Evolutionary conservation across 2,888 invertebrate species (phyloP).

Genomic region (Apodemia duryi): DNA sequence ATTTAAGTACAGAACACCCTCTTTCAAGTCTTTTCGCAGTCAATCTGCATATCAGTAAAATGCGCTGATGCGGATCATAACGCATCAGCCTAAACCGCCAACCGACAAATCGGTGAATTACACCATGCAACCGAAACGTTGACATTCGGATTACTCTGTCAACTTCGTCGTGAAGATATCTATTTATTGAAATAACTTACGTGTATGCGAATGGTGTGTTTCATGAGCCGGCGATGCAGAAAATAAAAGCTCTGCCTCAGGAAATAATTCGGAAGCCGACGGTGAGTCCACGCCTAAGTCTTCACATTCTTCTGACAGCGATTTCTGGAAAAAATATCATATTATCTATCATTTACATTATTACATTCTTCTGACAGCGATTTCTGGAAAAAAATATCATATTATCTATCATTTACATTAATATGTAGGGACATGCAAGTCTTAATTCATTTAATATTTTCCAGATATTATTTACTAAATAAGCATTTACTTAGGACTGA

Average conservation of each 20-base stretch:
- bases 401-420: not conserved
- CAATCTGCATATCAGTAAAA: no score
- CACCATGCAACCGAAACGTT: no score
- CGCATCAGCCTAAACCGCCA: no score
- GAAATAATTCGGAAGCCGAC: constrained; percentile 88
- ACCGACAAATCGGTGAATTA: no score
- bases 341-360: not conserved
- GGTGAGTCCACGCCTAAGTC: constrained; percentile 89
- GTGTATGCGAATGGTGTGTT: constrained; percentile 50
- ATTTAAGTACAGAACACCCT: no score
- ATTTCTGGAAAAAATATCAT: constrained; percentile 73
- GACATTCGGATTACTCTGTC: no score
- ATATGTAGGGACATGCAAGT: no score
- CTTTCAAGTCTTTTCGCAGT: no score
- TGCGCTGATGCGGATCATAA: no score
- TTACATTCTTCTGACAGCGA: constrained; percentile 88
- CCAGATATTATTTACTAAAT: no score
- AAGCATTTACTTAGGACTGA: no score
- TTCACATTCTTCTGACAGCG: constrained; percentile 88
- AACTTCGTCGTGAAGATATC: not conserved
- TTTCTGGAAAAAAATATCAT: constrained; percentile 69
- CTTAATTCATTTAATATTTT: no score
- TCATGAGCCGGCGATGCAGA: constrained; percentile 86
- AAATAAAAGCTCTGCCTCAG: constrained; percentile 86
- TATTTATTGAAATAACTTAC: constrained; percentile 40